Base-by-base conservation (phyloP, 2,113 vertebrate genomes). In the Rhinogobius similis region DNA sequence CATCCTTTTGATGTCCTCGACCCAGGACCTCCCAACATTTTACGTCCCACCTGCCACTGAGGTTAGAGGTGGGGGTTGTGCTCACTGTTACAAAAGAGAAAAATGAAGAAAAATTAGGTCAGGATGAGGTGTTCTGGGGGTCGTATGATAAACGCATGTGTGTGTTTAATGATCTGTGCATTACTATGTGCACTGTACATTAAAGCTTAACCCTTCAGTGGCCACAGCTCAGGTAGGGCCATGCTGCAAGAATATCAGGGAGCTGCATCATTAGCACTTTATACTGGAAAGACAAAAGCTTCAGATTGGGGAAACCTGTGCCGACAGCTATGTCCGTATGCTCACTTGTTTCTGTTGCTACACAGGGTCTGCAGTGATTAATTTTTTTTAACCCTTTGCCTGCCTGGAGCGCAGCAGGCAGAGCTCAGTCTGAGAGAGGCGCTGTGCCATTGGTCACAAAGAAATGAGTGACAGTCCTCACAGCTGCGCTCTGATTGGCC, bases 1-100 rank as follows among this genome's bases (percentile, higher is more conserved):
- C 83, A 85, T 87, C 75, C 73, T 67, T 87, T 87, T 90, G 82
- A 89, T 87, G 84, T 89, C 59, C 82, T 64, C 59, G 61, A 65
- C 69, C 59, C 20, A 0, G 67, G 83, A 84, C 82, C 79, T 80
- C 85, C 82, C 80, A 74, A 72, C 77, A 78, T 84, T 87, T 89
- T 74, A 85, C 76, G 79, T 85, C 82, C 83, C 83, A 90, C 87
- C 82, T 90, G 89, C 82, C 79, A 75, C 68, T 80, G 76, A 73
- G 76, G 79, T 76, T 78, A 72, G 64, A 69, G 67, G 67, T 64
- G 62, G 70, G 72, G 69, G 68, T 21, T 65, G 69, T 26, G 69
- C 39, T 43, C 11, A 59, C 44, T 32, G 39, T 10, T 43, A 43
- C 27, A 43, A 29, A 58, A 46, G 44, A 66, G 69, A 62, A 62